Evolutionary conservation across 2,113 vertebrate genomes (phyloP).

Genomic region (Lycocorax pyrrhopterus): DNA sequence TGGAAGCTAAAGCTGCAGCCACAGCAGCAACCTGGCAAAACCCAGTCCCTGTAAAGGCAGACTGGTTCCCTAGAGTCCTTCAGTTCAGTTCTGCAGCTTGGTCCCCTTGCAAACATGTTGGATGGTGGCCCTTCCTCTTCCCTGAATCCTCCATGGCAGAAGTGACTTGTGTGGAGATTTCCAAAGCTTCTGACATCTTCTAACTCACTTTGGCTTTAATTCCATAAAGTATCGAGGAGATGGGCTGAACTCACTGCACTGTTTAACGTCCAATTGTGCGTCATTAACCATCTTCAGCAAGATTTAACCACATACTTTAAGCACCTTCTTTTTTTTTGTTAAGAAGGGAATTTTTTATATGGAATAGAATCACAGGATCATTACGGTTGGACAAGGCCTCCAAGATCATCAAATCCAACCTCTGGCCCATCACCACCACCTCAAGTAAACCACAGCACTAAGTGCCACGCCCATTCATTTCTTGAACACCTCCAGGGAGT

Average conservation of each 20-base stretch:
- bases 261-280: background rate
- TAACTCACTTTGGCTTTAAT: background rate
- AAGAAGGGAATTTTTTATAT: background rate
- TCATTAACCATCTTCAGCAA: background rate
- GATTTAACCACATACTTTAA: background rate
- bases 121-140: background rate
- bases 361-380: background rate
- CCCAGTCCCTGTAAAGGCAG: background rate
- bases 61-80: background rate
- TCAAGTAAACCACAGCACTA: background rate
- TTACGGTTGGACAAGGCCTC: background rate
- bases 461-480: background rate
- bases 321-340: background rate
- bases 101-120: background rate
- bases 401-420: accelerated
- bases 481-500: background rate
- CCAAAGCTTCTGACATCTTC: background rate
- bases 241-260: background rate
- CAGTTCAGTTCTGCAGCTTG: background rate
- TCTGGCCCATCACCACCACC: background rate
- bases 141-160: background rate
- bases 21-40: background rate
- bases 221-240: background rate
- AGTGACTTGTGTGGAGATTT: background rate
- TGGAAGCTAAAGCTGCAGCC: background rate